Evolutionary conservation across 2,797 vertebrate species (phyloP), one percentile per base, ranked within the genome.

Genomic region (Mus minutoides): DNA sequence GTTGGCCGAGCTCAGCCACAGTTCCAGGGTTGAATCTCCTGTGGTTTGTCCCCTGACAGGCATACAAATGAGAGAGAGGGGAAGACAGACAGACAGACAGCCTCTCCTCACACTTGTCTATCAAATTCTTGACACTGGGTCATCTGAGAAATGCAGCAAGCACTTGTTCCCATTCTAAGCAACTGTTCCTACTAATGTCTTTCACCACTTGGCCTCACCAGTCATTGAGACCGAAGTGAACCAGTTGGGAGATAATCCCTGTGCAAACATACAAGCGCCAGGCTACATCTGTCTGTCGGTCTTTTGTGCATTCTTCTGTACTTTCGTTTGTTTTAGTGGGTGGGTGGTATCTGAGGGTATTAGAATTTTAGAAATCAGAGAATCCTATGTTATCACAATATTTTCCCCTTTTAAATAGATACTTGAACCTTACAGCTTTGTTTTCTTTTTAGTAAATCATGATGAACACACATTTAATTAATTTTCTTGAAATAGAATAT

Each of bases 151-250:
- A 54, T 43, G 58, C 49, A 94, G 24, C 16, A 2, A 88, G 89
- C 79, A 67, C 49, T 96, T 93, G 37, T 37, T 95, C 86, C 91
- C 67, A 76, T 87, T 52, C 0, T 21, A 77, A 89, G 79, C 64
- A 62, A 93, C 88, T 97, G 58, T 79, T 98, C 88, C 6, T 31
- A 49, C 88, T 34, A 22, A 71, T 2, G 0, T 43, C 88, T 82
- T 95, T 29, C 91, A 89, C 67, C 76, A 40, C 80, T 93, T 75
- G 85, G 58, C 67, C 86, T 64, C 34, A 88, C 58, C 73, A 90
- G 14, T 75, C 94, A 90, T 82, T 84, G 95, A 96, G 84, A 96
- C 78, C 56, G 96, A 94, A 92, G 90, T 94, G 95, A 97, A 96
- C 19, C 31, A 76, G 60, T n/a, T 52, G 95, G 52, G 54, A 62